A percentile compares a stretch with the other conserved stretches of the same genome.
These are phyloP conservation scores for Thunnus maccoyii DNA, from an alignment of 2,113 vertebrate genomes.

Conservation along the genomic window DNA sequence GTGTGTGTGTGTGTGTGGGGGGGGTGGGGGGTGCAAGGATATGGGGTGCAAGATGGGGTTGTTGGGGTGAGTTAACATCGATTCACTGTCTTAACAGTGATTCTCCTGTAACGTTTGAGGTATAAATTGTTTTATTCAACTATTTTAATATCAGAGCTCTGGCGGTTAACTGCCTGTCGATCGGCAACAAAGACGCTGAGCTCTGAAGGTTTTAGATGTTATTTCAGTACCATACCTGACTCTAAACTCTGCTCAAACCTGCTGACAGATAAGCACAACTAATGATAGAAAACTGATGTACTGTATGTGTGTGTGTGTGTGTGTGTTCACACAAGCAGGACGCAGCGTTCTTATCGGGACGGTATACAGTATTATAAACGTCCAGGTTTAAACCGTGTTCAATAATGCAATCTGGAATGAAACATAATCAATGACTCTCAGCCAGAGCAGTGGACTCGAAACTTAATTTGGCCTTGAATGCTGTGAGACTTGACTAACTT, in stretches of 20 bases:
- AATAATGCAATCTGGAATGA: conserved; percentile 30
- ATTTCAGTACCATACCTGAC: conserved; percentile 8
- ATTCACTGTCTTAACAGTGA: background rate
- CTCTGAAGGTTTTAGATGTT: conserved; percentile 14
- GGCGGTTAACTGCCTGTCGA: conserved; percentile 11
- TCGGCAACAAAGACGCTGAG: conserved; percentile 1
- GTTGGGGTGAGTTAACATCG: background rate
- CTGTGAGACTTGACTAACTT: background rate
- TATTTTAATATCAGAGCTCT: conserved; percentile 25
- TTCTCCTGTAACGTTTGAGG: conserved; percentile 15
- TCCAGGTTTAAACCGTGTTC: conserved; percentile 31
- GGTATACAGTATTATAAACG: conserved; percentile 16
- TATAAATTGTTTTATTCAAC: conserved; percentile 25
- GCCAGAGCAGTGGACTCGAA: background rate
- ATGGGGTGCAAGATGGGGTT: conserved; percentile 4
- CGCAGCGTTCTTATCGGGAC: background rate
- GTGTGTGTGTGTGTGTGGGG: conserved; percentile 39
- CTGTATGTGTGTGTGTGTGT: background rate
- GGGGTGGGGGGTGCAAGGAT: background rate
- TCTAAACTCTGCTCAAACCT: conserved; percentile 33
- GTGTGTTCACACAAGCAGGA: background rate
- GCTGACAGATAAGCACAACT: background rate
- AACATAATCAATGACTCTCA: conserved; percentile 30
- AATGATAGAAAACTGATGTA: background rate
- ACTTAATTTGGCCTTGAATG: conserved; percentile 7